Conservation (phyloP, 2,797 vertebrate genomes). For the Siniperca scherzeri region DNA sequence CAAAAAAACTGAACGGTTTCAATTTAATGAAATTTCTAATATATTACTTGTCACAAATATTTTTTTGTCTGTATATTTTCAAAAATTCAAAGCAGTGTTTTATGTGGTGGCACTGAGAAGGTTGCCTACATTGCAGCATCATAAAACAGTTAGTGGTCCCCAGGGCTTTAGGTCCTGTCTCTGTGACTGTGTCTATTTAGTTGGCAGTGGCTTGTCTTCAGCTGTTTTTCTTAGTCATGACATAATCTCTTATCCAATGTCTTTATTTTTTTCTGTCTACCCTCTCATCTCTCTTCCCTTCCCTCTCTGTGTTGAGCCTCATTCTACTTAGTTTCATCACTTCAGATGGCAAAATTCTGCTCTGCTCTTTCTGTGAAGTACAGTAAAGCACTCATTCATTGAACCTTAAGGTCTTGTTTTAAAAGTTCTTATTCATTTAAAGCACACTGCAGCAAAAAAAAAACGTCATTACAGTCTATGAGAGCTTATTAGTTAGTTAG, state of each 20-base stretch:
- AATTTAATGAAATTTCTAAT: neutral
- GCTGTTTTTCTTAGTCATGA: conserved; percentile 40
- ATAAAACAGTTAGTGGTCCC: conserved; percentile 41
- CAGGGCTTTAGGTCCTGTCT: conserved; percentile 26
- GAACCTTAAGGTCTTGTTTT: conserved; percentile 5
- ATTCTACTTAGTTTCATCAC: conserved; percentile 40
- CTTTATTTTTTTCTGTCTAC: conserved; percentile 2
- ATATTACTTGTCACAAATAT: neutral
- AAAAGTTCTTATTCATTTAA: conserved; percentile 25
- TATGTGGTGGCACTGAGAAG: conserved; percentile 14
- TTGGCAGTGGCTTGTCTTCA: conserved; percentile 45
- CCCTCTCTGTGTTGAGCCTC: neutral
- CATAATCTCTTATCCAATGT: conserved; percentile 39
- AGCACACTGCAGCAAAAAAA: neutral
- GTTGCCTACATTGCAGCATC: conserved; percentile 34
- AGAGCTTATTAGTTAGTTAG: conserved; percentile 8
- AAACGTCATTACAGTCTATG: neutral
- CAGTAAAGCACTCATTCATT: conserved; percentile 3
- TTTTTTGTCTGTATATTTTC: neutral
- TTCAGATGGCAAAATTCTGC: conserved; percentile 46
- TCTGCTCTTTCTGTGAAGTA: conserved; percentile 41
- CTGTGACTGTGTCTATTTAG: conserved; percentile 16
- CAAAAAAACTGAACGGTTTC: neutral
- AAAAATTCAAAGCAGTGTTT: conserved; percentile 21
- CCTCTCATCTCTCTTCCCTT: conserved; percentile 6